A percentile compares a stretch with the other conserved stretches of the same genome.
Conservation (phyloP, 1,140 invertebrate genomes). For the Coenobita brevimanus region DNA sequence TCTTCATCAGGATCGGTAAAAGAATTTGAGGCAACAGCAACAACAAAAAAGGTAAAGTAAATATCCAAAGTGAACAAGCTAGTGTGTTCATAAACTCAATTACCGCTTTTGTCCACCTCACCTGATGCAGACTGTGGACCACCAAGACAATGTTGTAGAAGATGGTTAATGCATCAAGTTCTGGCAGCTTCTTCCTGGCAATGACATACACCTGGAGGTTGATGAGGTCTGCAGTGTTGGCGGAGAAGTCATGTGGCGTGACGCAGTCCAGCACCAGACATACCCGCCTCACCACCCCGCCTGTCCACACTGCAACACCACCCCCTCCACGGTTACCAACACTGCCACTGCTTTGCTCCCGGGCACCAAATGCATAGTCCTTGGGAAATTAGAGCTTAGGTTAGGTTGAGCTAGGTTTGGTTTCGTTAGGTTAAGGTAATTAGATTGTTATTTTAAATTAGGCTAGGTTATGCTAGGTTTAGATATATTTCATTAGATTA, state of each 20-base stretch:
- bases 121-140: conserved; percentile 84
- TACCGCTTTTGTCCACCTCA: background rate
- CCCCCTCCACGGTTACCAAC: background rate
- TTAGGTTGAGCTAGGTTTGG: too few relatives aligned
- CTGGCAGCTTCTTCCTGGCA: conserved; percentile 84
- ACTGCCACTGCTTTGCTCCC: conserved; percentile 28
- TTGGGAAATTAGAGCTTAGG: too few relatives aligned
- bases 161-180: conserved; percentile 84
- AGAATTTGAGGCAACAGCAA: too few relatives aligned
- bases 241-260: conserved; percentile 83
- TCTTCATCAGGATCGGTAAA: too few relatives aligned
- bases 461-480: too few relatives aligned
- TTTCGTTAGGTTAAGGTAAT: too few relatives aligned
- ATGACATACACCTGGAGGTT: conserved; percentile 90
- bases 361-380: conserved; percentile 51
- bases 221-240: conserved; percentile 80
- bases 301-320: conserved; percentile 73
- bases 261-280: conserved; percentile 87
- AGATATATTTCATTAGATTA: too few relatives aligned
- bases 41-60: too few relatives aligned
- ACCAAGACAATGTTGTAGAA: conserved; percentile 86
- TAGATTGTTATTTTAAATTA: too few relatives aligned
- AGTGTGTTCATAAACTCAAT: background rate
- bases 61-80: background rate
- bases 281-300: conserved; percentile 79